Evolutionary conservation across 2,113 vertebrate genomes (phyloP).

Genomic region (Myodes glareolus): DNA sequence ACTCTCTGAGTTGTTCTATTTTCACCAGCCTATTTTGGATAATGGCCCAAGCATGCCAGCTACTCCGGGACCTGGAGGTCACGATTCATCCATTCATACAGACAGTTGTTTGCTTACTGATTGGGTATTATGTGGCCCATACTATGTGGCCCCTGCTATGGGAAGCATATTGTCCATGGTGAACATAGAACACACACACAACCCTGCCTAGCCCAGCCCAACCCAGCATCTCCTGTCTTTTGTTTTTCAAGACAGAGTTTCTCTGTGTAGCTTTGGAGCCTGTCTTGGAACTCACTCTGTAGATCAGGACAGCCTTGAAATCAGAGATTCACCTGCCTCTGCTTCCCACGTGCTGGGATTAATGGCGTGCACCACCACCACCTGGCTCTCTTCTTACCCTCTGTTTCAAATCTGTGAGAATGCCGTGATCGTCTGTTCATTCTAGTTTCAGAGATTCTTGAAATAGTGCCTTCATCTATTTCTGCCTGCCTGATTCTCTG

Average conservation of each 20-base stretch:
- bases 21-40: slow-evolving; percentile 4
- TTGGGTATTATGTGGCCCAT: neutral
- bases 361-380: neutral
- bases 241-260: too few species aligned
- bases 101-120: neutral
- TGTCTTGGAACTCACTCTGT: too few species aligned
- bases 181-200: neutral
- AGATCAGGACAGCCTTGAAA: too few species aligned
- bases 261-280: too few species aligned
- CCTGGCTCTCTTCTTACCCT: neutral
- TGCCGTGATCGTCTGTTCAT: neutral
- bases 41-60: neutral
- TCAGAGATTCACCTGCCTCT: too few species aligned
- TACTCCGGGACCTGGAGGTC: neutral
- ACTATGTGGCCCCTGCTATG: too few species aligned
- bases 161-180: neutral
- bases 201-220: neutral
- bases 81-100: neutral
- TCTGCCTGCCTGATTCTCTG: neutral
- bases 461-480: neutral
- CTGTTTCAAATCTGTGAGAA: neutral
- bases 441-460: neutral
- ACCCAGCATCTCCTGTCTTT: neutral
- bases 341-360: too few species aligned
- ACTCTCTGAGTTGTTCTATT: neutral